phyloP scores from a whole-genome alignment of 2,797 vertebrate species.

The Notolepis coatsorum region DNA sequence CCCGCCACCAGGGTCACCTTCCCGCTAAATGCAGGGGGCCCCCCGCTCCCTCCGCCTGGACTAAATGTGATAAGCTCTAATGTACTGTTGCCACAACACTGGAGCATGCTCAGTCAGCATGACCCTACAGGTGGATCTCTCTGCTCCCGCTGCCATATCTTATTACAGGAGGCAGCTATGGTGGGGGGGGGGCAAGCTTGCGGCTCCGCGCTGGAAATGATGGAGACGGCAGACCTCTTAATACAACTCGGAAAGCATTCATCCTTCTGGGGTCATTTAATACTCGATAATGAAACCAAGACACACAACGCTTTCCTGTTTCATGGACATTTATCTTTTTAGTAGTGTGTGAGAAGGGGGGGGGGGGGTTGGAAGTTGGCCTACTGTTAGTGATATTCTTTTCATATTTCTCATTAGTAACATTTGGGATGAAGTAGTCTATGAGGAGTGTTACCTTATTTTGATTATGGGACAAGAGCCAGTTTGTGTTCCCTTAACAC shows the following conservation, averaged over 20 bases:
- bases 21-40: constrained; percentile 67
- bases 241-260: constrained; percentile 60
- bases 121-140: constrained; percentile 79
- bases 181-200: constrained; percentile 17
- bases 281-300: constrained; percentile 64
- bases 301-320: constrained; percentile 59
- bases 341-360: constrained; percentile 46
- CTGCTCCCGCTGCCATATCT: constrained; percentile 70
- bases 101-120: constrained; percentile 69
- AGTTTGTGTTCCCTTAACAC: constrained; percentile 53
- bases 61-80: constrained; percentile 66
- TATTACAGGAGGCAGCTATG: constrained; percentile 67
- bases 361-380: constrained; percentile 25
- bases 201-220: constrained; percentile 51
- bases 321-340: constrained; percentile 56
- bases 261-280: constrained; percentile 74
- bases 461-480: constrained; percentile 45
- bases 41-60: too few relatives aligned
- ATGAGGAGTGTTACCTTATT: constrained; percentile 57
- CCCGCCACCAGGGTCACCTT: constrained; percentile 73
- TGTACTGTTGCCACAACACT: constrained; percentile 57
- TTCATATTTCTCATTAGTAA: constrained; percentile 46
- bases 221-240: constrained; percentile 73
- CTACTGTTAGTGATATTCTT: constrained; percentile 37
- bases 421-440: constrained; percentile 56